phyloP scores from a whole-genome alignment of 92 coral and sea anemone species.

The Paramuricea clavata region DNA sequence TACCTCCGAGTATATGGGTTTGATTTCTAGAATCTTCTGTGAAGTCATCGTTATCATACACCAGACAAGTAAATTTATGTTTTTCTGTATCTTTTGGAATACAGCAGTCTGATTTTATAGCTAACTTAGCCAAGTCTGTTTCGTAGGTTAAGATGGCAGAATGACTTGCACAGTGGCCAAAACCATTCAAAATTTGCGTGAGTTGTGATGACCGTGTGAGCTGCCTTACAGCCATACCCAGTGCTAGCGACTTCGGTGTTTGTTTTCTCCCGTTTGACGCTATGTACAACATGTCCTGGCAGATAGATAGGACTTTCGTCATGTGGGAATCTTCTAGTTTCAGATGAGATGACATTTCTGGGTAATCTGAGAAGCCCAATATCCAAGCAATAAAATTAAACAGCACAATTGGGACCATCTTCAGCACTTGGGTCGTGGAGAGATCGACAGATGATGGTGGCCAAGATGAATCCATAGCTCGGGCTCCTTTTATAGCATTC shows the following conservation, averaged over 20 bases:
- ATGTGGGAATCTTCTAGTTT: too few relatives aligned
- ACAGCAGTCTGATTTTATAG: constrained; percentile 11
- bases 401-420: constrained; percentile 25
- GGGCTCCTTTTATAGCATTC: constrained; percentile 11
- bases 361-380: constrained; percentile 20
- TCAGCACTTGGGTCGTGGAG: neutral
- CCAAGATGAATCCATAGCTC: constrained; percentile 1
- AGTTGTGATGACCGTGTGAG: constrained; percentile 41
- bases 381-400: constrained; percentile 30
- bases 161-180: constrained; percentile 45
- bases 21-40: constrained; percentile 20
- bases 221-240: constrained; percentile 40
- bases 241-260: constrained; percentile 31
- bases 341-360: too few relatives aligned
- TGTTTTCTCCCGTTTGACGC: too few relatives aligned
- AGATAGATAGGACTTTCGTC: too few relatives aligned
- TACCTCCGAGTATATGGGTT: constrained; percentile 33
- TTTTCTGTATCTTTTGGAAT: constrained; percentile 20
- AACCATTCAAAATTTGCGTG: constrained; percentile 37
- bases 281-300: too few relatives aligned
- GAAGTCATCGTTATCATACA: constrained; percentile 42
- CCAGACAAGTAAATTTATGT: constrained; percentile 37
- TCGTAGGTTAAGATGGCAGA: constrained; percentile 34
- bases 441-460: constrained; percentile 36
- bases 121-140: constrained; percentile 32